Base-by-base conservation (phyloP, 2,888 invertebrate species). In the Lagria hirta region DNA sequence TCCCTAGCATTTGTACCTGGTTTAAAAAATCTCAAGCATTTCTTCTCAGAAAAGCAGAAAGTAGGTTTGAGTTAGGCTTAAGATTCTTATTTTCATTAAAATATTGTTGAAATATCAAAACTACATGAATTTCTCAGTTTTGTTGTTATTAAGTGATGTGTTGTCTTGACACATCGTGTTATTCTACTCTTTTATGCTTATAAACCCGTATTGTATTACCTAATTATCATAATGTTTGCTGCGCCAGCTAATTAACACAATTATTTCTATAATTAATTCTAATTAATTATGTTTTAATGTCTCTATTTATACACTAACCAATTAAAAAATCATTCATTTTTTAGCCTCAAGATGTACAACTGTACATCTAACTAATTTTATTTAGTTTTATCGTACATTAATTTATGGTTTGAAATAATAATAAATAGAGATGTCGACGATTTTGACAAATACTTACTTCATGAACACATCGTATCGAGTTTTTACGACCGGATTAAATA, bases 1-100 rank as follows among this genome's bases (percentile, higher is more conserved):
- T 62, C 62, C 57, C 54, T 45, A 48, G 51, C 58, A 54, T 65
- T 63, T 60, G 63, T 66, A 66, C 65, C 66, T 66, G 66, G 64
- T 64, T 59, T 43, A 48, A 63, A 62, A 62, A 61, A 66, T 66
- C 61, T 63, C 46, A 63, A 64, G 62, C 62, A 65, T 65, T 51
- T 59, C 57, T 66, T 68, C 65, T 57, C 48, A 57, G 68, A 66
- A 66, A 61, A 51, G 60, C 54, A 56, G 57, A 60, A 58, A 48
- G 49, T 57, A 59, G 51, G 47, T 60, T 59, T 48, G 58, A 60
- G 50, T 38, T 36, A 22, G 24, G 38, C 34, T 40, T 28, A 34
- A 33, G 34, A 27, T 29, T 51, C 49, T 56, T 34, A 61, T 62
- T 61, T 61, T 58, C 60, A 60, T 61, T 52, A 58, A 54, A 51